Base-by-base conservation (phyloP, 2,797 vertebrate species). In the Fringilla coelebs region DNA sequence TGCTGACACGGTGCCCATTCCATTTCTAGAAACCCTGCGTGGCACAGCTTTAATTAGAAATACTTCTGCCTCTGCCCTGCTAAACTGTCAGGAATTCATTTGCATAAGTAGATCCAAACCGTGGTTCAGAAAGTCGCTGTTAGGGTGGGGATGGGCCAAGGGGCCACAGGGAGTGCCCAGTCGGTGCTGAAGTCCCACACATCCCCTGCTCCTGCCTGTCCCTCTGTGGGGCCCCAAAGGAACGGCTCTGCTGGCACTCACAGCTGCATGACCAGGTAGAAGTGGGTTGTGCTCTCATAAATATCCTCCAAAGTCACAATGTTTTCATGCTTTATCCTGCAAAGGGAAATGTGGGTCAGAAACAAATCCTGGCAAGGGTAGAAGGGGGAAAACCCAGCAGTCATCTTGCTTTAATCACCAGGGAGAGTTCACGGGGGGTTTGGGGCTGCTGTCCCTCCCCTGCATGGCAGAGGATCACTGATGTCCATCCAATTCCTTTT, bases 181-280 rank as follows among this genome's bases (percentile, higher is more conserved):
- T 4, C 19, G 11, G 60, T 2, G 28, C 61, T 71, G 84, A 10
- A 2, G 25, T 3, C 5, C 0, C 3, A 13, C 8, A 3, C 24
- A 3, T 14, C 2, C 34, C 60, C 83, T 9, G 26, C 2, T 22
- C 51, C 89, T 72, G 70, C 62, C 26, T 46, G 49, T 8, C 57
- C 60, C 29, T 41, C n/a, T 28, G 45, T 9, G 36, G 2, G 51
- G 7, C 46, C 55, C 55, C 18, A 7, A 12, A 22, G 77, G 19
- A 38, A 3, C 0, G 17, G 78, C 75, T 31, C 51, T 81, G 58
- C 11, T 36, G 41, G 4, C 82, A 99, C 99, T 99, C 97, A 99
- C 99, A 99, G 98, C 91, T 99, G 98, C 99, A 99, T 99, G 78
- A 99, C 98, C 80, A 99, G 98, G 98, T 99, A 99, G 97, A 99